Conservation (phyloP, 2,113 vertebrate genomes). For the Sander vitreus region DNA sequence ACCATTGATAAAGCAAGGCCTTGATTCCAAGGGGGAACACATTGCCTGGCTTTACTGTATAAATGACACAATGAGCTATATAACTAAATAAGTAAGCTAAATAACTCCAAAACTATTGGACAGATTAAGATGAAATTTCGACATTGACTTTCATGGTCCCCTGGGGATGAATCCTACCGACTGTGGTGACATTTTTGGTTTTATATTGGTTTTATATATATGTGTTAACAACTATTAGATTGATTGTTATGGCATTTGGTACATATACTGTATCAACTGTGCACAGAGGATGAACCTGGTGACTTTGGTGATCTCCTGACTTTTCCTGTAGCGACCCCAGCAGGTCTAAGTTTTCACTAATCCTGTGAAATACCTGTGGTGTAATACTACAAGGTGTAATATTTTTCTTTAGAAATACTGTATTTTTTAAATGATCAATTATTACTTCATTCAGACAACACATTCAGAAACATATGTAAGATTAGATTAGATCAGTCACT, state of each 20-base stretch:
- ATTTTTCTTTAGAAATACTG: background rate
- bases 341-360: background rate
- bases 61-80: no score
- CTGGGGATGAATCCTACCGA: background rate
- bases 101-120: background rate
- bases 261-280: background rate
- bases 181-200: background rate
- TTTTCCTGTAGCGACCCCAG: background rate
- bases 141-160: background rate
- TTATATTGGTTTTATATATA: background rate
- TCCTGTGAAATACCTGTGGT: background rate
- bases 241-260: background rate
- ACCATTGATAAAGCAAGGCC: background rate
- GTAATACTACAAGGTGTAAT: background rate
- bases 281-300: background rate
- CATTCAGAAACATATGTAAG: background rate
- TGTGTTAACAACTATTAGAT: background rate
- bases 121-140: background rate
- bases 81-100: no score
- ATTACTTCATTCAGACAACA: background rate
- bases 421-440: background rate
- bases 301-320: background rate
- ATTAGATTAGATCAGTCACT: background rate
- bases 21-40: background rate
- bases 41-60: no score